phyloP scores from a whole-genome alignment of 2,113 vertebrate species.

The Aphelocoma coerulescens region DNA sequence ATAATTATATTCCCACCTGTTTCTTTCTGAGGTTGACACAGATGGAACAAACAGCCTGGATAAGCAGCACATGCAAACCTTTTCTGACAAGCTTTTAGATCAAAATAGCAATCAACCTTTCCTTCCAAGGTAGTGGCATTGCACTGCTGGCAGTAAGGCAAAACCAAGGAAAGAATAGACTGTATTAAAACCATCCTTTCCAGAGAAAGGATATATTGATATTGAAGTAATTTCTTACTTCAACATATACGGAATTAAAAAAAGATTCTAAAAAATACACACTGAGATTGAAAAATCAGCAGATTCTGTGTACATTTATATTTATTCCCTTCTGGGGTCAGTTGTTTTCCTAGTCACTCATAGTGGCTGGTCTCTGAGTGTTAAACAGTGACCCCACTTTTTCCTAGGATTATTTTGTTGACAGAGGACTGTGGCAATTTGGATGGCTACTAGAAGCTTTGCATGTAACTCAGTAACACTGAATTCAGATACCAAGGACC shows the following conservation, averaged over 20 bases:
- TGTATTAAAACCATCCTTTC: neutral
- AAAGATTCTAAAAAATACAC: neutral
- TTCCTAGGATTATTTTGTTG: neutral
- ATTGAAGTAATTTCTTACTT: neutral
- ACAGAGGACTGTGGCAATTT: no score
- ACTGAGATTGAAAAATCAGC: neutral
- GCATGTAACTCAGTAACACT: neutral
- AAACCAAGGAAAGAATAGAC: neutral
- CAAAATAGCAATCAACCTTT: neutral
- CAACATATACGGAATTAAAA: neutral
- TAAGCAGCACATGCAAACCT: neutral
- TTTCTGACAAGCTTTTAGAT: neutral
- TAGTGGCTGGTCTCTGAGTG: neutral
- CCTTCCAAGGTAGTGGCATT: neutral
- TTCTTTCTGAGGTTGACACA: neutral
- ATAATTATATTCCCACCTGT: neutral
- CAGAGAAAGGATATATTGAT: neutral
- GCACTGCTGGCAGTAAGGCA: neutral
- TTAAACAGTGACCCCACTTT: neutral
- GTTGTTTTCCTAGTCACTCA: neutral
- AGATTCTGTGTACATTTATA: neutral
- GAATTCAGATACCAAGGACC: neutral
- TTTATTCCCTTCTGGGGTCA: neutral
- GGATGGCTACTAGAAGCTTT: neutral
- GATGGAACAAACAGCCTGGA: neutral